Evolutionary conservation across 2,797 vertebrate genomes (phyloP).

Genomic region (Microchirus variegatus): DNA sequence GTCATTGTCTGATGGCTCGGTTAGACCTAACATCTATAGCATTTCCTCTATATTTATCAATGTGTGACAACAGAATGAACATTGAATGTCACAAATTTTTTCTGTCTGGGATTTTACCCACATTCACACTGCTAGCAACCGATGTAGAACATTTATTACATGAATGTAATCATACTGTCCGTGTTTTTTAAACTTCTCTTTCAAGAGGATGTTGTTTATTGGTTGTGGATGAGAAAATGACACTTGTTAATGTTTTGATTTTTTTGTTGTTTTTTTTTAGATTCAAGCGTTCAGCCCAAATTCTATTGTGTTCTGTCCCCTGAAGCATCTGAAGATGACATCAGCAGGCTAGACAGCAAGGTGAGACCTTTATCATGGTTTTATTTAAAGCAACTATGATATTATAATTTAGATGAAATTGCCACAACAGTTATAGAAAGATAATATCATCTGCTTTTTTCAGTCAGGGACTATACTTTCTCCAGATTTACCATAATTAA

Average conservation of each 20-base stretch:
- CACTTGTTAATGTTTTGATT: slow-evolving; percentile 5
- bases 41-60: too few relatives aligned
- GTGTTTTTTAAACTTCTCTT: neutral
- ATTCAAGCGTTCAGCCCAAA: slow-evolving; percentile 88
- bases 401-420: neutral
- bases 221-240: slow-evolving; percentile 7
- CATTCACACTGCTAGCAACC: neutral
- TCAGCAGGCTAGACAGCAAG: slow-evolving; percentile 89
- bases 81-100: too few relatives aligned
- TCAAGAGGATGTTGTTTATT: neutral
- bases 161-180: neutral
- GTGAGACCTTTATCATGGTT: slow-evolving; percentile 65
- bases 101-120: neutral
- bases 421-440: neutral
- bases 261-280: slow-evolving; percentile 71
- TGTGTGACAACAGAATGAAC: too few relatives aligned
- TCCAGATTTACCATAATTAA: neutral
- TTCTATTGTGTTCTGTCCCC: slow-evolving; percentile 97
- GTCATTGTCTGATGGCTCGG: too few relatives aligned
- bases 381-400: neutral
- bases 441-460: neutral
- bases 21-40: too few relatives aligned
- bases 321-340: slow-evolving; percentile 94
- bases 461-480: neutral
- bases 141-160: neutral